Conservation (phyloP, 2,797 vertebrate genomes). For the Coccyzus lansbergi region DNA sequence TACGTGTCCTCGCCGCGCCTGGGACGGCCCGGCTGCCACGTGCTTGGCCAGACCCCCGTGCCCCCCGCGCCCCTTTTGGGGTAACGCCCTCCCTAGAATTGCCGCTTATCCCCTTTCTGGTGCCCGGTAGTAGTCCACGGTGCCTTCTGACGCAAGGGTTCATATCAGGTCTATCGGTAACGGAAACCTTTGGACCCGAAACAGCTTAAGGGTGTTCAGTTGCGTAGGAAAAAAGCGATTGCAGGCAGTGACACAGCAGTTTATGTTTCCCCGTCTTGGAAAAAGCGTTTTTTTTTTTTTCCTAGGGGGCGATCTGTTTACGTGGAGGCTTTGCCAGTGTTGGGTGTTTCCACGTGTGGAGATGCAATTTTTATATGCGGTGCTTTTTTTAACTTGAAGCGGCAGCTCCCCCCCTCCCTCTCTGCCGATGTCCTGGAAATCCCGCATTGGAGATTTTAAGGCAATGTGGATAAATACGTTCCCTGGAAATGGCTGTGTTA, state of each 20-base stretch:
- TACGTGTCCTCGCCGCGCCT: constrained; percentile 55
- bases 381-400: background rate
- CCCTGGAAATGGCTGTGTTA: background rate
- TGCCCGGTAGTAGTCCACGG: background rate
- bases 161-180: constrained; percentile 11
- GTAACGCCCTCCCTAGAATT: background rate
- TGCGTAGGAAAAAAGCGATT: constrained; percentile 74
- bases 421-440: constrained; percentile 44
- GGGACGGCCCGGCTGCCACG: background rate
- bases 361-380: background rate
- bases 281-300: constrained; percentile 70
- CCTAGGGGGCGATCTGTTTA: constrained; percentile 76
- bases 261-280: constrained; percentile 77
- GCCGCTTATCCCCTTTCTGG: background rate
- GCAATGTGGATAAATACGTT: background rate
- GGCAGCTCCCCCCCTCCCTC: background rate
- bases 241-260: constrained; percentile 83
- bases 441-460: constrained; percentile 76
- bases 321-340: constrained; percentile 18
- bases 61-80: no score
- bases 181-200: constrained; percentile 38
- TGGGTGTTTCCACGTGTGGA: constrained; percentile 50
- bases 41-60: background rate
- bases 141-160: background rate
- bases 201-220: constrained; percentile 27